Conservation (phyloP, 2,797 vertebrate species). For the Amniataba percoides region DNA sequence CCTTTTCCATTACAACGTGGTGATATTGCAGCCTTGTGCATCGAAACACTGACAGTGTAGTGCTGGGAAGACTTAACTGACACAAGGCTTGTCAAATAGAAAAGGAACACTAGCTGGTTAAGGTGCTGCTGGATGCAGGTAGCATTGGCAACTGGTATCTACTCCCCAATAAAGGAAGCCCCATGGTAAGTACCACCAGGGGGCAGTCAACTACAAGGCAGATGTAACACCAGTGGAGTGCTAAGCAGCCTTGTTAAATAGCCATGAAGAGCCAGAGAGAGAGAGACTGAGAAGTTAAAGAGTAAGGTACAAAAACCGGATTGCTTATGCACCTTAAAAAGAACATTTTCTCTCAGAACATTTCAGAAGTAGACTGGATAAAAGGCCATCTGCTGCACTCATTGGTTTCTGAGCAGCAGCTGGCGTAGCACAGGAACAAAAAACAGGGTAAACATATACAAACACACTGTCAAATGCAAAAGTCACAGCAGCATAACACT, state of each 20-base stretch:
- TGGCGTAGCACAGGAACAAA: constrained; percentile 48
- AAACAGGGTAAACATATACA: constrained; percentile 41
- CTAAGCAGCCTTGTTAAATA: constrained; percentile 42
- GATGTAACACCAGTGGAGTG: constrained; percentile 49
- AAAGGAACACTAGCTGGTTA: constrained; percentile 68
- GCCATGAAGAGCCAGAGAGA: constrained; percentile 39
- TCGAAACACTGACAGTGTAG: constrained; percentile 48
- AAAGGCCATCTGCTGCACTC: constrained; percentile 52
- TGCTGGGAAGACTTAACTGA: constrained; percentile 66
- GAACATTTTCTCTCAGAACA: constrained; percentile 25
- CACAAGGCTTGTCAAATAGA: constrained; percentile 55
- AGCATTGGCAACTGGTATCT: constrained; percentile 56
- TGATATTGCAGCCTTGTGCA: constrained; percentile 66
- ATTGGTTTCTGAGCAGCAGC: constrained; percentile 58
- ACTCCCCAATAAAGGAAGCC: constrained; percentile 31
- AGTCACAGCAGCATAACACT: constrained; percentile 55
- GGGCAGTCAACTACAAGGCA: constrained; percentile 79
- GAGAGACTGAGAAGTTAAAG: constrained; percentile 38
- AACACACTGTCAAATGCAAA: constrained; percentile 62
- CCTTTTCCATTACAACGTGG: constrained; percentile 65
- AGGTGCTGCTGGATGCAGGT: constrained; percentile 66
- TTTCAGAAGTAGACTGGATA: constrained; percentile 18
- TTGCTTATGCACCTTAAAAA: constrained; percentile 53
- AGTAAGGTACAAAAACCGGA: constrained; percentile 50
- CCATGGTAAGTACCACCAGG: constrained; percentile 66